These are phyloP conservation scores for Nothura maculosa DNA, from an alignment of 2,797 vertebrate species.

Conservation along the genomic window DNA sequence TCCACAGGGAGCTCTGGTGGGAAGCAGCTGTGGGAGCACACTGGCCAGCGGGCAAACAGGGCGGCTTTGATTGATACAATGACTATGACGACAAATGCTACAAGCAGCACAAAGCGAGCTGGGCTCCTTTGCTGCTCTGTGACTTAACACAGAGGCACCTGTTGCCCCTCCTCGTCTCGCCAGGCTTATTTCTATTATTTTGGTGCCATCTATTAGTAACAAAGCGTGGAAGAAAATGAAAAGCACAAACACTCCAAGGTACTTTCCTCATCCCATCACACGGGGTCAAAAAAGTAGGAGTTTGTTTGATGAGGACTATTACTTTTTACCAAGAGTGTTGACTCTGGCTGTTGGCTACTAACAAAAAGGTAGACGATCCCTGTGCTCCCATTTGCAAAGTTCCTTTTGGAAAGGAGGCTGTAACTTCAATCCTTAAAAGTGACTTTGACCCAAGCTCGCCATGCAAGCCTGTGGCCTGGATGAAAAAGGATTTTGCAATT, in stretches of 20 bases:
- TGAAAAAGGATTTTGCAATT: neutral
- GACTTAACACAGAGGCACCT: neutral
- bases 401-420: neutral
- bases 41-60: neutral
- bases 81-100: neutral
- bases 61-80: neutral
- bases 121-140: neutral
- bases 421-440: neutral
- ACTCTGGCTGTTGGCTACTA: neutral
- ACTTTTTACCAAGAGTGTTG: neutral
- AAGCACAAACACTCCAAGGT: neutral
- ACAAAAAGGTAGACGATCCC: neutral
- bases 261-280: neutral
- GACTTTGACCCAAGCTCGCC: conserved; percentile 5
- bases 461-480: neutral
- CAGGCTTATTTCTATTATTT: neutral
- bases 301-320: neutral
- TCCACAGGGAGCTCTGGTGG: neutral
- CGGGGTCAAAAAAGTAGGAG: rapidly evolving
- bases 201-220: neutral
- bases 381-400: neutral
- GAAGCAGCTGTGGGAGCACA: neutral
- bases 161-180: neutral
- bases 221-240: neutral
- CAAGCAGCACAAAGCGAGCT: neutral